A percentile compares a stretch with the other conserved stretches of the same genome.
Conservation (phyloP, 2,113 vertebrate species). For the Calidris pygmaea region DNA sequence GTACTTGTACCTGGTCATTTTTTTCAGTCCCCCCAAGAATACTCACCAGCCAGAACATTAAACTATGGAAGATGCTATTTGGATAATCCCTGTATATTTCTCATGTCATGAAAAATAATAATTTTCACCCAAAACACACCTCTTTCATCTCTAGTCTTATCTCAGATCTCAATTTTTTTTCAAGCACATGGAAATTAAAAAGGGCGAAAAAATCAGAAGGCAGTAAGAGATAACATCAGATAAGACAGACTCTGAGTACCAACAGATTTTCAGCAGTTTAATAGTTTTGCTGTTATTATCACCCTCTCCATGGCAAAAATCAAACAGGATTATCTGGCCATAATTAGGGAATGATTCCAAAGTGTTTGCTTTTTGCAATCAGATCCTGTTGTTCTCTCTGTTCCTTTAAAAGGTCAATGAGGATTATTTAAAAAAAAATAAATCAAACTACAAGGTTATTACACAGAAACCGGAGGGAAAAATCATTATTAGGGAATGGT, state of each 20-base stretch:
- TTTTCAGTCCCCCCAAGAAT: background rate
- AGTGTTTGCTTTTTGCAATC: background rate
- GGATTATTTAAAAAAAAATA: background rate
- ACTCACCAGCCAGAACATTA: background rate
- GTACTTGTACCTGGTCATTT: background rate
- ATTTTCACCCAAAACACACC: background rate
- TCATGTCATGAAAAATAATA: background rate
- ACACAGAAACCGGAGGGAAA: background rate
- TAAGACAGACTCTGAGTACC: background rate
- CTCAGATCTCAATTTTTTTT: background rate
- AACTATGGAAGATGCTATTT: background rate
- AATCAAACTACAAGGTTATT: background rate
- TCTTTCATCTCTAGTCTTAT: background rate
- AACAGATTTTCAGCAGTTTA: background rate
- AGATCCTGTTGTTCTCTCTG: background rate
- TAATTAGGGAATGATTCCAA: background rate
- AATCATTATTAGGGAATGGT: background rate
- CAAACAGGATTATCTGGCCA: conserved; percentile 4
- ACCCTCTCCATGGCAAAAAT: background rate
- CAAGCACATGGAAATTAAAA: background rate
- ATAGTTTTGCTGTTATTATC: background rate
- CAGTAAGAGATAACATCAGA: background rate
- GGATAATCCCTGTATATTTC: background rate
- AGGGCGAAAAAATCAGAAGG: background rate
- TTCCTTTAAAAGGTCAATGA: background rate